Evolutionary conservation across 2,888 invertebrate genomes (phyloP).

Genomic region (Blera fallax): DNA sequence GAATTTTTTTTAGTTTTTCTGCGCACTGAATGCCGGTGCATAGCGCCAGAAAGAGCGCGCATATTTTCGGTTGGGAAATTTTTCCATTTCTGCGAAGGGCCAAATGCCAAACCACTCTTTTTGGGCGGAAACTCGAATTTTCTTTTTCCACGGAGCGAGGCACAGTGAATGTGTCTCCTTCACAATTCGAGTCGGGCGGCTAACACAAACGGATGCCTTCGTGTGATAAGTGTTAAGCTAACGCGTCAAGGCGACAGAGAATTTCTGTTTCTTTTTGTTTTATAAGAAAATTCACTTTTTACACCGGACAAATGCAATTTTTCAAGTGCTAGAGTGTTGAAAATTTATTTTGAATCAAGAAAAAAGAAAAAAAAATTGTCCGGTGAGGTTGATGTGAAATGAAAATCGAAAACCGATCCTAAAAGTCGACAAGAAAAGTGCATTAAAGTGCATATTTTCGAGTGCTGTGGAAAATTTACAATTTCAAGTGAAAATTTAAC

Average conservation of each 20-base stretch:
- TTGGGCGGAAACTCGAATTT: conserved; percentile 72
- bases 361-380: background rate
- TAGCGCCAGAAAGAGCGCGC: conserved; percentile 35
- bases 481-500: background rate
- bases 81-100: conserved; percentile 16
- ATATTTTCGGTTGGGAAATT: conserved; percentile 36
- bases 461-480: background rate
- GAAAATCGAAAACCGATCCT: background rate
- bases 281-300: background rate
- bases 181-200: conserved; percentile 71
- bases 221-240: background rate
- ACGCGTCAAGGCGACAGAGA: background rate
- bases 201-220: conserved; percentile 61
- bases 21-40: conserved; percentile 63
- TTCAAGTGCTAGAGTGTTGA: background rate
- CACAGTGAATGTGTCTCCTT: conserved; percentile 52
- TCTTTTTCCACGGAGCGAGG: conserved; percentile 50
- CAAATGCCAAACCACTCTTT: conserved; percentile 70
- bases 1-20: conserved; percentile 35
- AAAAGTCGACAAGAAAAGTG: background rate
- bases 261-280: background rate
- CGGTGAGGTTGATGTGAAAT: background rate
- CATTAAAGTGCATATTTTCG: conserved; percentile 12
- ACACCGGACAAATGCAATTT: background rate
- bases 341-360: background rate